phyloP scores from a whole-genome alignment of 2,113 vertebrate genomes.

The Hystrix brachyura region DNA sequence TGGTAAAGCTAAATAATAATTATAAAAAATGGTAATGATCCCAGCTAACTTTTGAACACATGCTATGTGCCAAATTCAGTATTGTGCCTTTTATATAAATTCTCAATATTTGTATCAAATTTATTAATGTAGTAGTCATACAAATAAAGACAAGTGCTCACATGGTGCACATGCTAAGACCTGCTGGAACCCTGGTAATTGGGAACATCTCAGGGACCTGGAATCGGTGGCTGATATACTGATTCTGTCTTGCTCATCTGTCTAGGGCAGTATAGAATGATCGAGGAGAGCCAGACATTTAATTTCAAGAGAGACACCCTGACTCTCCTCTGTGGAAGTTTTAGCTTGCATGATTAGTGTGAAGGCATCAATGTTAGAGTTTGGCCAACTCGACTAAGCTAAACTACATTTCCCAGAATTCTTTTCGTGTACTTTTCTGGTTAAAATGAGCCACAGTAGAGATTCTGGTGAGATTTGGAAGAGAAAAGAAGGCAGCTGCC shows the following conservation, averaged over 20 bases:
- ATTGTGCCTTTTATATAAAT: background rate
- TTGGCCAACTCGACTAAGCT: background rate
- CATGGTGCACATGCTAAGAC: background rate
- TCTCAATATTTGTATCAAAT: background rate
- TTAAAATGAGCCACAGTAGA: background rate
- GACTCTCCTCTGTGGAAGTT: background rate
- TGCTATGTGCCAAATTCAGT: background rate
- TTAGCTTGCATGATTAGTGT: conserved; percentile 10
- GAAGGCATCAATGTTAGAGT: background rate
- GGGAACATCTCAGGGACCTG: background rate
- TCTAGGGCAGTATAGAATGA: background rate
- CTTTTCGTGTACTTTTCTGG: conserved; percentile 35
- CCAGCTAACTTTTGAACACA: conserved; percentile 5
- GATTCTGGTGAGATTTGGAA: conserved; percentile 5
- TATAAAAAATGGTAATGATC: conserved; percentile 48
- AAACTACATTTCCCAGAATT: conserved; percentile 18
- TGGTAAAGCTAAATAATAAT: background rate
- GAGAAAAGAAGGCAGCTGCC: background rate
- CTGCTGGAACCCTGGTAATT: background rate
- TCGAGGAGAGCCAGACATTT: background rate
- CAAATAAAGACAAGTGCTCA: background rate
- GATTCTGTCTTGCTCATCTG: conserved; percentile 4
- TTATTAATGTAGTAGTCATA: background rate
- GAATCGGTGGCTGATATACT: background rate
- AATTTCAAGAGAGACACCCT: background rate